Base-by-base conservation (phyloP, 1,140 invertebrate species). In the Diploscapter pachys region DNA sequence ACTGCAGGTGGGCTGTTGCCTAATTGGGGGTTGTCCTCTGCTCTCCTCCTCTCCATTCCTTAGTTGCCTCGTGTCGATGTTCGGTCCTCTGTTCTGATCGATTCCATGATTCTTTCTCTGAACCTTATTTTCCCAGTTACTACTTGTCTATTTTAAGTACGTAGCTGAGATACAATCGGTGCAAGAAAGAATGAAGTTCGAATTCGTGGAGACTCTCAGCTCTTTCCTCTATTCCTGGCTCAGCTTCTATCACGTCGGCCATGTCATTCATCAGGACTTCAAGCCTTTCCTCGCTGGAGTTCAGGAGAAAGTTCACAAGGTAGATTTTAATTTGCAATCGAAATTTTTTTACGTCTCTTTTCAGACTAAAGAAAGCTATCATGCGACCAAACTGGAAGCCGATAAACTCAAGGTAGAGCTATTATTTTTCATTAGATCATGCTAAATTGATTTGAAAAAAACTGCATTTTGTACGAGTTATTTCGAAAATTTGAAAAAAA, bases 131-230 rank as follows among this genome's bases (percentile, higher is more conserved):
- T 31, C 31, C 31, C 31, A 31, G 1, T 31, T 31, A 31, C 31
- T 31, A 31, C 31, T 31, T 1, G 31, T 31, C 31, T 31, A 31
- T 31, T 31, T 31, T 31, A 31, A 31, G 86, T 98, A 98, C 89
- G 94, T 98, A 48, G 92, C 94, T 86, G 90, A 93, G 83, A 90
- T 98, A 82, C 95, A 98, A 88, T 94, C 95, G 87, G 94, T 98
- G 63, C 94, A 98, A 62, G 95, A 98, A 88, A 90, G 93, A 75
- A 96, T 97, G 87, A 98, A 98, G 88, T 97, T 96, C 89, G 95
- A 98, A 88, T 96, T 97, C 89, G 95, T 98, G 51, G 95, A 98
- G 90, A 96, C 93, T 76, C 91, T 98, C 85, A 89, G 88, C 87
- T 72, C 77, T 78, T 97, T 96, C 88, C 93, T 98, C 90, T 94